Conservation (phyloP, 1,140 invertebrate species). For the Campoletis sonorensis region DNA sequence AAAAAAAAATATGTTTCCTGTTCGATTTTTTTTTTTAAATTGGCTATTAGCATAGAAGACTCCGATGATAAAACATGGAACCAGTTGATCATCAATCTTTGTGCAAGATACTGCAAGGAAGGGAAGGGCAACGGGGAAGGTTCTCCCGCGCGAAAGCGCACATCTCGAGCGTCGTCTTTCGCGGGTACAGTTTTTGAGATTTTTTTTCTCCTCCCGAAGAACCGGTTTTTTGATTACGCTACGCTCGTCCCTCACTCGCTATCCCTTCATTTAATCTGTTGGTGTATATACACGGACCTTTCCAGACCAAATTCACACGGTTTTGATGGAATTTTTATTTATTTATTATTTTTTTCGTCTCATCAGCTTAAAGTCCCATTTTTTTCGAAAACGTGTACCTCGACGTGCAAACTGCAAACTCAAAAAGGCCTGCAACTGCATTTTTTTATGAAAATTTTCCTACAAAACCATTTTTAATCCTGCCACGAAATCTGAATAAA, state of each 20-base stretch:
- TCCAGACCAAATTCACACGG: not conserved
- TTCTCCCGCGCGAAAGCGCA: conserved; percentile 2
- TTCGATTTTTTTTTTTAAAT: not conserved
- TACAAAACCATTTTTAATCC: no score
- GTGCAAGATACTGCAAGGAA: not conserved
- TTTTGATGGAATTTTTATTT: no score
- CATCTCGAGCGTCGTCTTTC: not conserved
- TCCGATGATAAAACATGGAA: not conserved
- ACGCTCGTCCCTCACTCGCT: conserved; percentile 2
- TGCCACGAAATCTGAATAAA: no score
- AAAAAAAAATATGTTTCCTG: not conserved
- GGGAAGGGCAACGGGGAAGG: no score
- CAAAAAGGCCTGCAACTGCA: no score
- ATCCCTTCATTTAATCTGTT: not conserved
- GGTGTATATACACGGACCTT: not conserved
- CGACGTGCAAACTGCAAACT: no score
- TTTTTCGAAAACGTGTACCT: no score
- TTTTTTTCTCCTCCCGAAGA: not conserved
- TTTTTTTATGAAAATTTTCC: no score
- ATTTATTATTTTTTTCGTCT: no score
- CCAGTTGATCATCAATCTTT: conserved; percentile 6
- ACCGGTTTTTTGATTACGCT: conserved; percentile 14
- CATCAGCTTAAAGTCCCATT: no score
- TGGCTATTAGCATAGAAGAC: not conserved
- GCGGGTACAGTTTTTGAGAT: conserved; percentile 1